Evolutionary conservation across 1,140 invertebrate species (phyloP).

Genomic region (Trichoplusia ni): DNA sequence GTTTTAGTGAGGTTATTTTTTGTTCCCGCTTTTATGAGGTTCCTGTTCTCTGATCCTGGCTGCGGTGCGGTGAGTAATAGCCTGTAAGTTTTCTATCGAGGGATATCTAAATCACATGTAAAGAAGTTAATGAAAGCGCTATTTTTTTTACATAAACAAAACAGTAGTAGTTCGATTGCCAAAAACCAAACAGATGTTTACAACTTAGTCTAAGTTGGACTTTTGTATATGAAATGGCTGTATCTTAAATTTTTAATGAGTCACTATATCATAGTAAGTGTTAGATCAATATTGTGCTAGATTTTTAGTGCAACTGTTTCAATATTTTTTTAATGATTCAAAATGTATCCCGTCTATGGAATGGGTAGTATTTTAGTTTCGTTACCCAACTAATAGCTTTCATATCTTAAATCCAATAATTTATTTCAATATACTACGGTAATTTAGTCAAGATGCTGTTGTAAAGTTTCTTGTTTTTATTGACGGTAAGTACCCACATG

Average conservation of each 20-base stretch:
- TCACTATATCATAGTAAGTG: neutral
- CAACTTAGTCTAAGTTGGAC: neutral
- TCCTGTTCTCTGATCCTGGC: conserved; percentile 44
- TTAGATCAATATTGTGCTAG: neutral
- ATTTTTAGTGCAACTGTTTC: neutral
- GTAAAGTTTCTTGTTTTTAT: no score
- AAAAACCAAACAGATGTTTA: neutral
- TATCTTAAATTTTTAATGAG: neutral
- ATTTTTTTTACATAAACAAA: neutral
- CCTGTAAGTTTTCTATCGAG: conserved; percentile 62
- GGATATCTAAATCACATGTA: conserved; percentile 54
- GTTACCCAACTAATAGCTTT: no score
- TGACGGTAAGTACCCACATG: no score
- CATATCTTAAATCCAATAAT: no score
- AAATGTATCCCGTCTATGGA: no score
- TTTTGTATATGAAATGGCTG: conserved; percentile 18
- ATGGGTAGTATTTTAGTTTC: no score
- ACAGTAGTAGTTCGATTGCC: neutral
- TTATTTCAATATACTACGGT: no score
- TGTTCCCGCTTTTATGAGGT: conserved; percentile 68
- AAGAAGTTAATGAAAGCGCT: neutral
- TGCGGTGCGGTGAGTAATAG: conserved; percentile 78
- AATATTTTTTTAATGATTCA: neutral
- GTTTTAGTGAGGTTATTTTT: conserved; percentile 75
- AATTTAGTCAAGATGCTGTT: no score